Evolutionary conservation across 1,140 invertebrate species (phyloP).

Genomic region (Halesus radiatus): DNA sequence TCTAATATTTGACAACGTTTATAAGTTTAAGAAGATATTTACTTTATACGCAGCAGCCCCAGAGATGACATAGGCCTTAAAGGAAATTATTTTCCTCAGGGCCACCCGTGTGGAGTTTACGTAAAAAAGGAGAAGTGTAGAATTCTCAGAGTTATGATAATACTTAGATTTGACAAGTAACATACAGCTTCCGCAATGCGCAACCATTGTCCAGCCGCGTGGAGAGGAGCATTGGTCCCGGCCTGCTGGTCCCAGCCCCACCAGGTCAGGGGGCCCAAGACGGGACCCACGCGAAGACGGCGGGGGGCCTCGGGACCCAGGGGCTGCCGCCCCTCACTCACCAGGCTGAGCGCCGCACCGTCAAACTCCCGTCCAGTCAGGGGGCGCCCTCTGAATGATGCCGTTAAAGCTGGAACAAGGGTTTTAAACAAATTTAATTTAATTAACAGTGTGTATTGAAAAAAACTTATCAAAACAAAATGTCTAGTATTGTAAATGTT

Average conservation of each 20-base stretch:
- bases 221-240: neutral
- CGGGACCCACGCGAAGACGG: neutral
- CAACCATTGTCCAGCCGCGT: neutral
- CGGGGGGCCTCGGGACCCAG: neutral
- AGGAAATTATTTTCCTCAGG: too few relatives aligned
- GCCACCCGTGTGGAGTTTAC: too few relatives aligned
- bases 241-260: conserved; percentile 7
- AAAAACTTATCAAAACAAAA: too few relatives aligned
- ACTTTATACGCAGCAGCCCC: too few relatives aligned
- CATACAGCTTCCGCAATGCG: neutral
- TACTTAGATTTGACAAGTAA: too few relatives aligned
- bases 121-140: too few relatives aligned
- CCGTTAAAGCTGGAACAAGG: neutral
- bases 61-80: too few relatives aligned
- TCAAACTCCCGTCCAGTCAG: neutral
- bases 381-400: conserved; percentile 8
- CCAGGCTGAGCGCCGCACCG: neutral
- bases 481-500: too few relatives aligned
- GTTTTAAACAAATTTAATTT: neutral
- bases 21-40: too few relatives aligned
- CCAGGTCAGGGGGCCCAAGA: neutral
- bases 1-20: too few relatives aligned
- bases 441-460: too few relatives aligned
- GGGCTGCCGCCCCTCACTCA: neutral
- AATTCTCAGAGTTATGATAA: too few relatives aligned